Evolutionary conservation across 2,797 vertebrate species (phyloP).

Genomic region (Zenarchopterus dispar): DNA sequence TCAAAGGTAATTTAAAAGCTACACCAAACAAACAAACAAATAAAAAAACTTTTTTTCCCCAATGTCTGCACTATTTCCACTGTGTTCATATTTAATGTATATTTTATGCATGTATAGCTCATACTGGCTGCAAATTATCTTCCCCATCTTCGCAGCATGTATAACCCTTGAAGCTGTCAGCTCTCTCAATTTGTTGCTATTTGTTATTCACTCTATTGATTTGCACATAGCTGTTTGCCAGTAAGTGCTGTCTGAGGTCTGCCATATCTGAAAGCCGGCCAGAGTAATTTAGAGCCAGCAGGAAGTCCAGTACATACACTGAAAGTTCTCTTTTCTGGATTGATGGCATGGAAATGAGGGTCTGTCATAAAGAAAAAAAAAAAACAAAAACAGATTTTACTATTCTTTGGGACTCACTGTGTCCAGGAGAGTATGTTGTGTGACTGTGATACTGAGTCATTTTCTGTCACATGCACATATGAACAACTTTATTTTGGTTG

Average conservation of each 20-base stretch:
- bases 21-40: conserved; percentile 16
- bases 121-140: conserved; percentile 8
- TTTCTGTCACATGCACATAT: conserved; percentile 11
- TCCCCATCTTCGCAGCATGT: conserved; percentile 15
- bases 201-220: conserved; percentile 70
- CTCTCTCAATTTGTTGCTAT: conserved; percentile 57
- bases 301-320: conserved; percentile 69
- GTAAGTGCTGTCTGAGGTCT: conserved; percentile 69
- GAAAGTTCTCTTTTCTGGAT: conserved; percentile 53
- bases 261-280: conserved; percentile 52
- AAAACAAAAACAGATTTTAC: conserved; percentile 20
- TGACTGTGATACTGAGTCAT: conserved; percentile 2
- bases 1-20: too few relatives aligned
- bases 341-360: conserved; percentile 62
- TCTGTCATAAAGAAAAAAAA: conserved; percentile 17
- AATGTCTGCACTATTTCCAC: neutral
- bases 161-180: conserved; percentile 37
- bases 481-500: too few relatives aligned
- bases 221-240: conserved; percentile 63
- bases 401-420: neutral
- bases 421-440: neutral
- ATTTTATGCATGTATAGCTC: conserved; percentile 1
- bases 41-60: too few relatives aligned
- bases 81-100: neutral
- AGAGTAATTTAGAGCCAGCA: conserved; percentile 60